Evolutionary conservation across 2,113 vertebrate genomes (phyloP), one percentile per base, ranked within the genome.

Genomic region (Dasyornis broadbenti): DNA sequence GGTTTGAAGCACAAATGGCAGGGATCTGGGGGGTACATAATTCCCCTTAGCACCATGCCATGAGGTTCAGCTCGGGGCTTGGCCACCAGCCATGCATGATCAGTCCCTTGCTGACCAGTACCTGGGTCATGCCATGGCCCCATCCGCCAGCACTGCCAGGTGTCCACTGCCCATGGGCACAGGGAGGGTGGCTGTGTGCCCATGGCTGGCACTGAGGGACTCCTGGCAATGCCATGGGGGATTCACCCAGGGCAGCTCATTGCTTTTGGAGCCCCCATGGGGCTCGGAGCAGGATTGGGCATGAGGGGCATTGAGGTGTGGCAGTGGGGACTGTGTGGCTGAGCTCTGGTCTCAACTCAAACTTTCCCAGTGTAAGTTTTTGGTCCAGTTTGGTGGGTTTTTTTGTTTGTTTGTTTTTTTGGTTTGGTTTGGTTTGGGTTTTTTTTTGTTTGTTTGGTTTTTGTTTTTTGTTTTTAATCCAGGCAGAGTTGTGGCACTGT

Each of bases 331-430:
- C 39, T 0, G 0, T 7, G 37, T 9, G 37, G 40, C 31, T 0
- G 0, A 86, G 42, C 40, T 73, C 47, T 47, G 56, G 15, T 86
- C 52, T 31, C 2, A 1, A 3, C 35, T 26, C 28, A 66, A 27
- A 96, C 85, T 96, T 96, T 90, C 40, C 52, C 79, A 52, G 50
- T 4, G 18, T 39, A 86, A 94, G 82, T 93, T 97, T 90, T 85
- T 77, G 18, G 27, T 77, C 35, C 9, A 13, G 9, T 33, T 63
- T 24, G 19, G 16, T 45, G 19, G 21, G 11, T 47, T 47, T 33
- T 33, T 45, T 22, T 26, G 33, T 50, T 64, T 49, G n/a, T 27
- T 44, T 21, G 15, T 45, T 56, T 64, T 49, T 7, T 45, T n/a
- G n/a, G n/a, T n/a, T n/a, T n/a, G n/a, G 21, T 22, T 47, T 47